Conservation (phyloP, 2,888 invertebrate species). For the Spodoptera littoralis region DNA sequence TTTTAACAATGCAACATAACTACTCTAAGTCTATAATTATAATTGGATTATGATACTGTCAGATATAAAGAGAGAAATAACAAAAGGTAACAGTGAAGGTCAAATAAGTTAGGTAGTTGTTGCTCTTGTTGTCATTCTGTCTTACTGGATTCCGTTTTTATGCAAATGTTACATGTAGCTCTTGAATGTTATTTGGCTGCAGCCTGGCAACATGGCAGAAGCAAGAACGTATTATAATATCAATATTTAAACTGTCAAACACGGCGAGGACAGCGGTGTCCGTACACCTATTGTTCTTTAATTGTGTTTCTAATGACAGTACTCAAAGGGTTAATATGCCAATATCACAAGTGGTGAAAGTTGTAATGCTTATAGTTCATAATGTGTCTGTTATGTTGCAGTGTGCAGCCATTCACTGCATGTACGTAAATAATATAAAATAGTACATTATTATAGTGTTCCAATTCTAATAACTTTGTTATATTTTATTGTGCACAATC, state of each 20-base stretch:
- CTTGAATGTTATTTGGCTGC: neutral
- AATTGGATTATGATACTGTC: slow-evolving; percentile 7
- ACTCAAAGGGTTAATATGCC: no score
- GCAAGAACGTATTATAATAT: no score
- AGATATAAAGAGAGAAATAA: slow-evolving; percentile 6
- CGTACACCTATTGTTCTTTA: no score
- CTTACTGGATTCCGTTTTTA: slow-evolving; percentile 1
- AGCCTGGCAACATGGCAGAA: no score
- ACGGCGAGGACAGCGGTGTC: no score
- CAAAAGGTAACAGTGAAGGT: slow-evolving; percentile 11
- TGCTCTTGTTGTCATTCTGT: slow-evolving; percentile 5
- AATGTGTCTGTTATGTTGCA: neutral
- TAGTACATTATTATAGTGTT: neutral
- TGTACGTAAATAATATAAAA: slow-evolving; percentile 12
- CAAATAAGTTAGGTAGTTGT: slow-evolving; percentile 17
- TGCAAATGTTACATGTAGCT: slow-evolving; percentile 2
- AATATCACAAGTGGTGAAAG: no score
- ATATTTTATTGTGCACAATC: neutral
- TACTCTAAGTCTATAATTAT: slow-evolving; percentile 13
- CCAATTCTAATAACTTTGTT: no score
- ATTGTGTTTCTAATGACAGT: no score
- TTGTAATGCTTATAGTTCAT: no score
- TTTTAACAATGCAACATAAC: slow-evolving; percentile 29
- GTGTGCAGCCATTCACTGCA: slow-evolving; percentile 17
- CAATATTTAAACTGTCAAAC: no score